Base-by-base conservation (phyloP, 2,888 invertebrate genomes). In the Plagiodera versicolora region DNA sequence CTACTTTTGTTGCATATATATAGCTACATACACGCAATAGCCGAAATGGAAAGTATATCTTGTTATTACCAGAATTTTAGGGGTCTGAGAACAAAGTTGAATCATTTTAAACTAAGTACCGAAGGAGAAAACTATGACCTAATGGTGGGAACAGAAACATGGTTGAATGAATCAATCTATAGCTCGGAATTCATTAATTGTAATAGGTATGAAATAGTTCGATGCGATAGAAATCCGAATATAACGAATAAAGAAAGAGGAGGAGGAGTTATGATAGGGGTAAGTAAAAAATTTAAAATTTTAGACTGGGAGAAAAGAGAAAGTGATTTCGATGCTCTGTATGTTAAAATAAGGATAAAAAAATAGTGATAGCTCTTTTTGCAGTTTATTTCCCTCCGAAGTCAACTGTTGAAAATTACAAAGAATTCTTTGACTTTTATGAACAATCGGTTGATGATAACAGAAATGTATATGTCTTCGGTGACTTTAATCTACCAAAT, bases 381-480 rank as follows among this genome's bases (percentile, higher is more conserved):
- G 45, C 18, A 45, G 45, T 45, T 45, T 45, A 45, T 45, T 45
- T 45, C 45, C 18, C n/a, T 45, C 45, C 49, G 24, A 49, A 49
- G 28, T 49, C 49, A 49, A 49, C 24, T 24, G 49, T 28, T 49
- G 49, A 28, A 20, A 20, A 49, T 11, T 49, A 49, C 49, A 49
- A 49, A 49, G 49, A 49, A 24, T 49, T 49, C 28, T 49, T 49
- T 49, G 49, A 49, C 28, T 49, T 49, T 11, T 49, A 49, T 24
- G 49, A 49, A 20, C 49, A 49, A 49, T 28, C 24, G 20, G 49
- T 49, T 16, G 49, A 28, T 16, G 49, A 28, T 11, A 28, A 49
- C 49, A 49, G 49, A 45, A 45, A 45, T 32, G 32, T 32, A 32
- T 32, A 32, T 11, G 32, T 11, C 32, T 10, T 11, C 11, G 32